These are phyloP conservation scores for Tricholaema leucomelas DNA, from an alignment of 2,113 vertebrate species.

Conservation along the genomic window DNA sequence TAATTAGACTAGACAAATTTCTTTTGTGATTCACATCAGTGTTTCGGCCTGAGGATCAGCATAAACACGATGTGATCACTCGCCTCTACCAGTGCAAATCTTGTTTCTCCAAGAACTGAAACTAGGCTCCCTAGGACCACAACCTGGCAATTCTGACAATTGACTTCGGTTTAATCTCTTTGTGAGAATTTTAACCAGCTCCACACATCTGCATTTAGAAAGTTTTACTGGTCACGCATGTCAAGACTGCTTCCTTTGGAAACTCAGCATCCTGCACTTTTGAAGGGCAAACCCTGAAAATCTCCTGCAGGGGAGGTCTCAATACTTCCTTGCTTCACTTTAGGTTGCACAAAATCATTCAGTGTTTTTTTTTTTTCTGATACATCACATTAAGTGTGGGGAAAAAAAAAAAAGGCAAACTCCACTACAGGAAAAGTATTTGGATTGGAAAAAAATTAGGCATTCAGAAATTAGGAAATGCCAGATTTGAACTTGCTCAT, in stretches of 20 bases:
- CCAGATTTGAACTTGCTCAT: constrained; percentile 20
- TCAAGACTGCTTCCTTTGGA: neutral
- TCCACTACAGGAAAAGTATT: neutral
- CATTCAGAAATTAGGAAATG: neutral
- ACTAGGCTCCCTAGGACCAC: neutral
- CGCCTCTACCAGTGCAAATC: neutral
- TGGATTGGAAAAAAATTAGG: neutral
- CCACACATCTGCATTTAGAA: neutral
- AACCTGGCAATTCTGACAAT: neutral
- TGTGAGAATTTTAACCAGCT: neutral
- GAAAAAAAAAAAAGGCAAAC: neutral
- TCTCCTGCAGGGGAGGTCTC: neutral
- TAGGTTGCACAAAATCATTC: neutral
- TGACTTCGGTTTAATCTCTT: neutral
- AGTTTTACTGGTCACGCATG: neutral
- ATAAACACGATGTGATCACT: neutral
- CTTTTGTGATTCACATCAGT: neutral
- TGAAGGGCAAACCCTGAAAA: neutral
- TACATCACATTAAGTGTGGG: neutral
- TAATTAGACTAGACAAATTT: neutral
- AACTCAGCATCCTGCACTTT: neutral
- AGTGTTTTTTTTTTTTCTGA: neutral
- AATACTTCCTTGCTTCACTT: neutral
- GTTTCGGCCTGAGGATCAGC: neutral
- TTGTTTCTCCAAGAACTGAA: neutral